phyloP scores from a whole-genome alignment of 2,888 invertebrate species.

The Hypolimnas misippus region DNA sequence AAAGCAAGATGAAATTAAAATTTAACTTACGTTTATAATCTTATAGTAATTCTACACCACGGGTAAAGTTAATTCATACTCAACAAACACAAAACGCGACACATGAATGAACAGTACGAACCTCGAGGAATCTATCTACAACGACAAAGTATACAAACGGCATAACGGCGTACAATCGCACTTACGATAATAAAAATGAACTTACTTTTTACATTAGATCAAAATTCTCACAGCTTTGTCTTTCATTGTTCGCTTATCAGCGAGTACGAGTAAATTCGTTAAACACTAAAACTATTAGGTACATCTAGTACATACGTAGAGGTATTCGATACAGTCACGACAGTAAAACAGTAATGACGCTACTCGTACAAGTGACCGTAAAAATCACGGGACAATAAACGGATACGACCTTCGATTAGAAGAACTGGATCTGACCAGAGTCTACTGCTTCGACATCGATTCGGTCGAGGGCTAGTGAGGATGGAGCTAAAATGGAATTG shows the following conservation, averaged over 20 bases:
- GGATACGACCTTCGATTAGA: constrained; percentile 13
- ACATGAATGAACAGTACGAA: constrained; percentile 19
- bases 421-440: constrained; percentile 2
- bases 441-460: constrained; percentile 11
- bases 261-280: constrained; percentile 81
- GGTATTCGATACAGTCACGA: constrained; percentile 48
- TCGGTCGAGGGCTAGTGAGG: constrained; percentile 5
- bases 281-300: constrained; percentile 73
- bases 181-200: constrained; percentile 74
- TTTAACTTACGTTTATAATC: not conserved
- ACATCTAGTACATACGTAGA: constrained; percentile 56
- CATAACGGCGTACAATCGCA: constrained; percentile 52
- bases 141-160: constrained; percentile 34
- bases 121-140: constrained; percentile 38
- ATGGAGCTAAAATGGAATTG: constrained; percentile 5
- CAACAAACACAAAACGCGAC: not conserved
- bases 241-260: constrained; percentile 81
- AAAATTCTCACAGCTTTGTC: constrained; percentile 84
- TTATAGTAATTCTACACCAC: constrained; percentile 7
- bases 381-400: constrained; percentile 26
- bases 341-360: constrained; percentile 35
- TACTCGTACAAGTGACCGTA: constrained; percentile 22
- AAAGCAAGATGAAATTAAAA: not conserved
- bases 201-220: constrained; percentile 80
- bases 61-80: not conserved